Percentiles rank a stretch among this genome's conserved stretches.
Evolutionary conservation across 1,140 invertebrate species (phyloP).

Genomic region (Heliconius hewitsoni): DNA sequence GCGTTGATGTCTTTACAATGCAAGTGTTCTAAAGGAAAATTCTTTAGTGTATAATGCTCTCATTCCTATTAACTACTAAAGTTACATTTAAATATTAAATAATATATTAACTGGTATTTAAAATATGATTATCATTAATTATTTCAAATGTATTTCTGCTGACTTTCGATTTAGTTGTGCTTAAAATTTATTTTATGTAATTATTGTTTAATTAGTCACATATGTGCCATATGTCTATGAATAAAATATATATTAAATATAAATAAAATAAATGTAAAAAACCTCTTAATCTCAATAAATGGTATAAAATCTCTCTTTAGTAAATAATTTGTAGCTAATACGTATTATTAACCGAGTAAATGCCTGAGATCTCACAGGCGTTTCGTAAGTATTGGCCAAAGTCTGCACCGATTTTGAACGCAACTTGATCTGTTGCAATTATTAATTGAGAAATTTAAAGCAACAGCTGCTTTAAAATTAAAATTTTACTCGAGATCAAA

Average conservation of each 20-base stretch:
- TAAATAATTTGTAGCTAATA: neutral
- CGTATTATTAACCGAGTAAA: slow-evolving; percentile 2
- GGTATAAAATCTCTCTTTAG: neutral
- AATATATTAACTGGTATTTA: neutral
- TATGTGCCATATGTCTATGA: neutral
- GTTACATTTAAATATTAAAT: neutral
- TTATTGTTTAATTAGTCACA: neutral
- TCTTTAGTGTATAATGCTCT: neutral
- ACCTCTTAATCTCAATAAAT: neutral
- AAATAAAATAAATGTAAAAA: neutral
- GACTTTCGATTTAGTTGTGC: slow-evolving; percentile 19
- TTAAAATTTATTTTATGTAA: neutral
- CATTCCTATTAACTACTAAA: neutral
- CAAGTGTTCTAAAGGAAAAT: slow-evolving; percentile 3
- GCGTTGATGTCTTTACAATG: slow-evolving; percentile 72
- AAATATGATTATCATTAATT: slow-evolving; percentile 23
- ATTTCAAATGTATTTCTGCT: slow-evolving; percentile 17
- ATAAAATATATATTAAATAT: neutral
- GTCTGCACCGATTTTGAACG: slow-evolving; percentile 6
- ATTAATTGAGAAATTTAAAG: slow-evolving; percentile 6
- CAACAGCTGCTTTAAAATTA: slow-evolving; percentile 1
- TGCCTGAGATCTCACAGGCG: neutral
- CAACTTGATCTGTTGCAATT: slow-evolving; percentile 6
- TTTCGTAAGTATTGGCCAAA: slow-evolving; percentile 14
- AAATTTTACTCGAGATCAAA: neutral